Conservation (phyloP, 2,797 vertebrate genomes). For the Centropyge bicolor region DNA sequence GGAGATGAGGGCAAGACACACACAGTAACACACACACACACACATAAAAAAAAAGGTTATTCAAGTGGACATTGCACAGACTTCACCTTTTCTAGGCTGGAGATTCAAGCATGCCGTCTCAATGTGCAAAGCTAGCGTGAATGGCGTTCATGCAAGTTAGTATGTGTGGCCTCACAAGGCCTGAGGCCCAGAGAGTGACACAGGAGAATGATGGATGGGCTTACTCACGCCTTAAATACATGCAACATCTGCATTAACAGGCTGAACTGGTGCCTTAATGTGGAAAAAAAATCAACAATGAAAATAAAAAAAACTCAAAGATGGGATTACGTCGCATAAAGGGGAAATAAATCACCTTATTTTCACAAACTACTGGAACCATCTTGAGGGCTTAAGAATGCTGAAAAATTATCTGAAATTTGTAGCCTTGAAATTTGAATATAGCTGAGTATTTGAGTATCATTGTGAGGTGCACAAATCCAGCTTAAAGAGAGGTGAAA, state of each 20-base stretch:
- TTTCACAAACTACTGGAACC: conserved; percentile 14
- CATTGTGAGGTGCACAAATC: background rate
- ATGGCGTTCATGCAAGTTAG: conserved; percentile 93
- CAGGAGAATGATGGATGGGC: conserved; percentile 67
- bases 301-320: conserved; percentile 29
- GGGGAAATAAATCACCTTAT: conserved; percentile 36
- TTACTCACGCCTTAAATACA: conserved; percentile 66
- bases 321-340: conserved; percentile 26
- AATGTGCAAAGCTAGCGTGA: conserved; percentile 65
- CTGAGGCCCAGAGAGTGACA: conserved; percentile 48
- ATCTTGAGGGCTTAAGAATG: conserved; percentile 1
- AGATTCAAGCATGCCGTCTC: conserved; percentile 70
- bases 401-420: background rate
- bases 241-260: conserved; percentile 69
- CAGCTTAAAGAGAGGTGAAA: conserved; percentile 18
- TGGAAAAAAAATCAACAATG: conserved; percentile 20
- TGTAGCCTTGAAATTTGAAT: conserved; percentile 1
- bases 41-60: conserved; percentile 22
- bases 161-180: conserved; percentile 73
- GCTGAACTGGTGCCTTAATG: conserved; percentile 38
- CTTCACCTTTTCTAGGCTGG: conserved; percentile 42
- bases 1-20: conserved; percentile 20
- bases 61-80: conserved; percentile 8
- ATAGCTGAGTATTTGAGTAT: background rate
- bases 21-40: conserved; percentile 22